Percentiles rank a stretch among this genome's conserved stretches.
phyloP scores from a whole-genome alignment of 2,113 vertebrate species.

The Rousettus leschenaultii region DNA sequence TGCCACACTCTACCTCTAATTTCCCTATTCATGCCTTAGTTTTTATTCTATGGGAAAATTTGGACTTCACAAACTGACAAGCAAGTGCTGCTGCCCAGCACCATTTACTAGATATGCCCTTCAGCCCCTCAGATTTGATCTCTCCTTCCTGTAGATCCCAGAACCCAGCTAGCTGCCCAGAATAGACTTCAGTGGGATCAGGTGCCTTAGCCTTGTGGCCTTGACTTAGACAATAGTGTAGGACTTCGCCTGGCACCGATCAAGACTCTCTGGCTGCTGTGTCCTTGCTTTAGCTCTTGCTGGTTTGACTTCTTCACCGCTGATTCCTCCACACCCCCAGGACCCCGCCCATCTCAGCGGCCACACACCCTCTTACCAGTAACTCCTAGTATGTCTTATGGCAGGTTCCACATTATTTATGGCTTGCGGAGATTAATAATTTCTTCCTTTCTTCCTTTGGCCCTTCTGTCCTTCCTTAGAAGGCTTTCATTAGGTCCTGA shows the following conservation, averaged over 20 bases:
- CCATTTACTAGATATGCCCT: background rate
- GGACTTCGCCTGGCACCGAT: background rate
- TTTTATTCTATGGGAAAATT: background rate
- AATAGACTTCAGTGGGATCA: background rate
- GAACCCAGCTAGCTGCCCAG: background rate
- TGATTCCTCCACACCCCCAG: background rate
- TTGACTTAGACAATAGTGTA: background rate
- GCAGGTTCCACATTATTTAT: background rate
- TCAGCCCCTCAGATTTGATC: background rate
- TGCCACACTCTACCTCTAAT: background rate
- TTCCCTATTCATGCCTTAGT: background rate
- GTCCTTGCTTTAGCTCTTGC: background rate
- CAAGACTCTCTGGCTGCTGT: no score
- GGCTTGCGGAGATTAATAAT: background rate
- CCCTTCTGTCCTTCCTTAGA: background rate
- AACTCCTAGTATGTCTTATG: no score
- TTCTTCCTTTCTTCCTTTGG: background rate
- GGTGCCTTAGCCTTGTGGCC: background rate
- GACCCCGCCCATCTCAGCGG: fast-evolving
- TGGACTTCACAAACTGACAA: background rate
- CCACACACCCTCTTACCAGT: background rate
- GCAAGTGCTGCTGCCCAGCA: background rate
- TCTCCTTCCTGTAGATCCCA: background rate
- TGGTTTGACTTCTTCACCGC: background rate
- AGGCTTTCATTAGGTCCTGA: background rate